Conservation (phyloP, 2,888 invertebrate genomes). For the Andrena bucephala region DNA sequence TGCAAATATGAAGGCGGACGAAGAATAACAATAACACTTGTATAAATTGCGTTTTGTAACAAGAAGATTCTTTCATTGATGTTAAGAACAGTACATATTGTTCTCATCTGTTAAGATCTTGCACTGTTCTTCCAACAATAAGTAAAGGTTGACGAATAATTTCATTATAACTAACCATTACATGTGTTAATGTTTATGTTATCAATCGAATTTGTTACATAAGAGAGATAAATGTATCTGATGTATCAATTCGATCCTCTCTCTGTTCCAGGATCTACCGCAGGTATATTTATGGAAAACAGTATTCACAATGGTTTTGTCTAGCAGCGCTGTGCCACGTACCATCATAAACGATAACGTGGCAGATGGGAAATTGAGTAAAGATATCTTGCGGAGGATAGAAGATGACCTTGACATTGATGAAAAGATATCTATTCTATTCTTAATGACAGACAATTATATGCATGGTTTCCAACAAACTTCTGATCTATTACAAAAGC, state of each 20-base stretch:
- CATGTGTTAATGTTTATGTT: no score
- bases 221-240: not conserved
- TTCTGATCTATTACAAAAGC: constrained; percentile 61
- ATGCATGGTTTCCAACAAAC: constrained; percentile 69
- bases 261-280: not conserved
- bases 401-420: constrained; percentile 85
- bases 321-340: constrained; percentile 3
- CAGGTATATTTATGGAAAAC: not conserved
- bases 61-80: no score
- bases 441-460: constrained; percentile 78
- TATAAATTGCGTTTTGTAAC: no score
- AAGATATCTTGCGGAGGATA: constrained; percentile 69
- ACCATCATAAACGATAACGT: not conserved
- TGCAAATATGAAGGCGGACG: no score
- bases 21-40: no score
- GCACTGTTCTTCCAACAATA: no score
- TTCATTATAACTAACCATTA: no score
- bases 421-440: constrained; percentile 85
- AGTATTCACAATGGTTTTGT: constrained; percentile 33
- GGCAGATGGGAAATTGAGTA: constrained; percentile 32
- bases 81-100: no score
- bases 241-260: not conserved
- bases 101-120: no score
- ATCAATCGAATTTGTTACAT: no score
- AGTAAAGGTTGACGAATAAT: no score